Base-by-base conservation (phyloP, 64 coral and sea anemone genomes). In the Stichodactyla mertensii region DNA sequence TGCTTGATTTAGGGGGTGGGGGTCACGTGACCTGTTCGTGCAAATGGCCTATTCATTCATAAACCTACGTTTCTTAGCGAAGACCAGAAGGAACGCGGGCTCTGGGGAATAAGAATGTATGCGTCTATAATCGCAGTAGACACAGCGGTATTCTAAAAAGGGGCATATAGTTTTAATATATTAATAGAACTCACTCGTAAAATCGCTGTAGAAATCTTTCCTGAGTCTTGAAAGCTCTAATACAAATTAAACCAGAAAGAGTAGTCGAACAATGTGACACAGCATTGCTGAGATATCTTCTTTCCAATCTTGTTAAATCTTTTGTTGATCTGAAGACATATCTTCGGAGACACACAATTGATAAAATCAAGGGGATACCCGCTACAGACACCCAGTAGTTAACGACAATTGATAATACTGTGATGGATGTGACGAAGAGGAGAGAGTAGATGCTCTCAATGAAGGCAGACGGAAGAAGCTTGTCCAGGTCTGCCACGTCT, bases 371-470 rank as follows among this genome's bases (percentile, higher is more conserved):
- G 20, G 80, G 80, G 52, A 82, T 13, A 27, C 52, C 80, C 12
- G 83, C 83, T 85, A 85, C 12, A 64, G 83, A 61, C 14, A 85
- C 20, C 83, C 83, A 85, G 83, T 85, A 85, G 54, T 85, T 85
- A 10, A 60, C 53, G 12, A 22, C 83, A 22, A 85, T 64, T 61
- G 55, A 85, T 16, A 85, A 16, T 54, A 45, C 16, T 52, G 36
- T 85, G 53, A 85, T 55, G 14, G 83, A 58, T 28, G 56, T 31
- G 0, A 61, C 11, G 20, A 24, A 60, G 7, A 85, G 60, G 6
- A 61, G 15, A 23, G 55, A 20, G 14, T 85, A 18, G 55, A 85
- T 18, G 13, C 83, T 58, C 9, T 85, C 60, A 13, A 51, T 61
- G 27, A 60, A 51, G 4, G 16, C 55, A 4, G 10, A 58, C 8